Evolutionary conservation across 1,140 invertebrate genomes (phyloP), one percentile per base, ranked within the genome.

Genomic region (Lasaia peninsularis): DNA sequence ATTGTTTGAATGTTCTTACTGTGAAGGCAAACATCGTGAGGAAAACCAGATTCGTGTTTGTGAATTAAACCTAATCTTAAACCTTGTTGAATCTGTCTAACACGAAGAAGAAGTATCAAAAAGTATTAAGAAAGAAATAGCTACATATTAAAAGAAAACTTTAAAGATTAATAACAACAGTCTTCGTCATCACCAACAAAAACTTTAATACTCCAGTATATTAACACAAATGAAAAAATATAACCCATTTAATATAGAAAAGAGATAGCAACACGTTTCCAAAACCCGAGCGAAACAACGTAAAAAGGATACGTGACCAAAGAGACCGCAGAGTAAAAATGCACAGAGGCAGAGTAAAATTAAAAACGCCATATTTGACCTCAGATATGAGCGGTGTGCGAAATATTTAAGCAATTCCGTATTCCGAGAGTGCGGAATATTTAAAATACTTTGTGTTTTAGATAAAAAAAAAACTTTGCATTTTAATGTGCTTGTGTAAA

Each of bases 301-400:
- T 74, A 71, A 74, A 71, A 74, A 74, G 53, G 34, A 53, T 65
- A 74, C 69, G 71, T 71, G 69, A 71, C 63, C 56, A 56, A 44
- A 48, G 20, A 14, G 48, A 48, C 35, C 62, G 52, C 59, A 60
- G 60, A 53, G 57, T 59, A 48, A 48, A 48, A 48, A 48, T 48
- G 40, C 40, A 48, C 40, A 48, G 40, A 40, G 35, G 10, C 9
- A 18, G 20, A 48, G 20, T 48, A 48, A 48, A 48, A 48, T 48
- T 48, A 48, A 48, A 48, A 21, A 48, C 20, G 40, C 20, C 20
- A 48, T 20, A 48, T 48, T 48, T 48, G 40, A 48, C 40, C 40
- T 21, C 40, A 48, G 40, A 48, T 16, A 48, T 21, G 40, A 48
- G 40, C 40, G 40, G 40, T 48, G 40, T n/a, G 40, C 40, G 40